phyloP scores from a whole-genome alignment of 2,113 vertebrate genomes.

The Climacteris rufus region DNA sequence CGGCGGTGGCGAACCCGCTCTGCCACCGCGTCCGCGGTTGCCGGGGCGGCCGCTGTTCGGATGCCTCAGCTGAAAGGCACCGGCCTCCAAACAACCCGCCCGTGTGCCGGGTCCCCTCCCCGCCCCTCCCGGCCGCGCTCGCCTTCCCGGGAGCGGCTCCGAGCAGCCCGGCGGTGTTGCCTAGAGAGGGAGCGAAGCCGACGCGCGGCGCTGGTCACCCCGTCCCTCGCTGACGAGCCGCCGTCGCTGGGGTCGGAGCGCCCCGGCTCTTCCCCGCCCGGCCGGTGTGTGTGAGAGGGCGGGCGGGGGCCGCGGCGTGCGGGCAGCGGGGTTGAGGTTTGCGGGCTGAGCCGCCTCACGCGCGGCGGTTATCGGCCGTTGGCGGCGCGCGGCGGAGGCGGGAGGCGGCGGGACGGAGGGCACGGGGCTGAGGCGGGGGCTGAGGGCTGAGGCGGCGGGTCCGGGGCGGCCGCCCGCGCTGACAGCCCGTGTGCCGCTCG shows the following conservation, averaged over 20 bases:
- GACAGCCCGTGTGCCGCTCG: neutral
- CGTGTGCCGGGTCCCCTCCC: neutral
- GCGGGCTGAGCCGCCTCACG: neutral
- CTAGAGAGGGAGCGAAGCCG: neutral
- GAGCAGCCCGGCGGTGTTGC: neutral
- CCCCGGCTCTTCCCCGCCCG: neutral
- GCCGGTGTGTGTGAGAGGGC: neutral
- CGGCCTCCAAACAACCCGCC: neutral
- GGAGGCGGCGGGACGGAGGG: neutral
- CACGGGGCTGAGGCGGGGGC: neutral
- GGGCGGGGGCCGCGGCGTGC: neutral
- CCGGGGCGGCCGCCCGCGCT: neutral
- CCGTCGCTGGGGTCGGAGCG: neutral
- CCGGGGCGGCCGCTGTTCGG: neutral
- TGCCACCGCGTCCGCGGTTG: slow-evolving; percentile 1
- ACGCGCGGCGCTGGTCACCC: neutral
- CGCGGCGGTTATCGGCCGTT: neutral
- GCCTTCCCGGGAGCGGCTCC: neutral
- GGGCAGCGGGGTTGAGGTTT: neutral
- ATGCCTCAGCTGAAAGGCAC: neutral
- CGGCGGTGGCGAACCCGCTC: neutral
- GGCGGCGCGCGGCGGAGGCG: neutral
- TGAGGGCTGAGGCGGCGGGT: neutral
- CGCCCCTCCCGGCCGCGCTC: neutral
- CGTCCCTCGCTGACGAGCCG: neutral